A percentile compares a stretch with the other conserved stretches of the same genome.
Conservation (phyloP, 1,140 invertebrate genomes). For the Pteromalus puparum region DNA sequence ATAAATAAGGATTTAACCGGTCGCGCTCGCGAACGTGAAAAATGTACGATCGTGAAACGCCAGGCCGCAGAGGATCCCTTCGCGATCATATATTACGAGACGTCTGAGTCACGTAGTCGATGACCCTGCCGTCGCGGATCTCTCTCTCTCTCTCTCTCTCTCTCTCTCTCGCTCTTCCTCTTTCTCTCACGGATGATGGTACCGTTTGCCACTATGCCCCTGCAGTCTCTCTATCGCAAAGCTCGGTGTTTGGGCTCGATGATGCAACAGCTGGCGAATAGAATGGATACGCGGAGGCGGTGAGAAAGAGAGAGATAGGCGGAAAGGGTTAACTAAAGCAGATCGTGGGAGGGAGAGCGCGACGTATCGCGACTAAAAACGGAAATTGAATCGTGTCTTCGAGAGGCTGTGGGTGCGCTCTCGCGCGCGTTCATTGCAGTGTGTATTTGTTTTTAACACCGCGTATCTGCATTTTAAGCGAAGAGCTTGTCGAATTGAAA, state of each 20-base stretch:
- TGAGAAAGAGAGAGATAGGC: neutral
- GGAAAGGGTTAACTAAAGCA: slow-evolving; percentile 23
- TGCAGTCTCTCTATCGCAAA: neutral
- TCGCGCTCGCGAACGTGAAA: slow-evolving; percentile 49
- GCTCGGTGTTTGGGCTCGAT: neutral
- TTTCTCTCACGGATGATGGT: neutral
- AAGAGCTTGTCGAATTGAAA: neutral
- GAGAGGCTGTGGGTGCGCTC: neutral
- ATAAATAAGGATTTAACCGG: slow-evolving; percentile 59
- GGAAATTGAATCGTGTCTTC: slow-evolving; percentile 21
- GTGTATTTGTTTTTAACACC: neutral
- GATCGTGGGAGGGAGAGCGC: neutral
- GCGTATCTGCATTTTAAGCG: neutral
- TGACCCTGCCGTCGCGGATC: slow-evolving; percentile 52
- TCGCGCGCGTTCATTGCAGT: too few species aligned
- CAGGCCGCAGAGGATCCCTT: slow-evolving; percentile 49
- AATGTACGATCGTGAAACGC: slow-evolving; percentile 52
- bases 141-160: slow-evolving; percentile 1
- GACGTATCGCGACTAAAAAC: neutral
- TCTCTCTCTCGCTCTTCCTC: slow-evolving; percentile 28
- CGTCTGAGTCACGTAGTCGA: slow-evolving; percentile 55
- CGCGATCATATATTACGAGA: slow-evolving; percentile 44
- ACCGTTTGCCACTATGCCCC: neutral
- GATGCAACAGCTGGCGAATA: slow-evolving; percentile 32
- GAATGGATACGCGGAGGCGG: neutral